A percentile compares a stretch with the other conserved stretches of the same genome.
phyloP scores from a whole-genome alignment of 2,888 invertebrate species.

The Drosophila paramelanica region DNA sequence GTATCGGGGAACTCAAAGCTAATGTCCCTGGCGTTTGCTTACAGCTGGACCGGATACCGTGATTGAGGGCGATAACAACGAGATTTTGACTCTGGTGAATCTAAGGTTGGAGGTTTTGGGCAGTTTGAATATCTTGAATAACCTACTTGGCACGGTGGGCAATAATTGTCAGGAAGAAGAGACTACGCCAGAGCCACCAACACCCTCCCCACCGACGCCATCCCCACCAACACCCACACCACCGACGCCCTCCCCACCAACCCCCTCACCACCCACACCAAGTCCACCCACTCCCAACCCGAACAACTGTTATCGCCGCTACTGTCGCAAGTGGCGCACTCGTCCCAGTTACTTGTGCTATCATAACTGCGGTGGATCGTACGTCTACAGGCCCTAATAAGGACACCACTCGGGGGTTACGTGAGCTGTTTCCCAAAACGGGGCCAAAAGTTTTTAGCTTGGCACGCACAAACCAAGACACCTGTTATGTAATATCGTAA shows the following conservation, averaged over 20 bases:
- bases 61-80: slow-evolving; percentile 54
- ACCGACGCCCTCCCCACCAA: slow-evolving; percentile 33
- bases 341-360: slow-evolving; percentile 67
- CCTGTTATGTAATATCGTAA: slow-evolving; percentile 31
- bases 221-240: slow-evolving; percentile 31
- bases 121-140: slow-evolving; percentile 36
- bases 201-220: slow-evolving; percentile 6
- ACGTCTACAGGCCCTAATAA: slow-evolving; percentile 49
- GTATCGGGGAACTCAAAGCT: too few relatives aligned
- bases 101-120: slow-evolving; percentile 36
- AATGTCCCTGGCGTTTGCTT: neutral
- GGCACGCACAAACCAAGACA: neutral
- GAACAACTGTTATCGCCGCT: slow-evolving; percentile 66
- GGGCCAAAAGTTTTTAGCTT: neutral
- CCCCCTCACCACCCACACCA: slow-evolving; percentile 32
- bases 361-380: slow-evolving; percentile 59
- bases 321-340: slow-evolving; percentile 70
- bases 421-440: slow-evolving; percentile 23
- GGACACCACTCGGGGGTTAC: slow-evolving; percentile 1
- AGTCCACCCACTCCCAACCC: slow-evolving; percentile 58
- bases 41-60: slow-evolving; percentile 40
- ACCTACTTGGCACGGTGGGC: slow-evolving; percentile 47
- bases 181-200: slow-evolving; percentile 27
- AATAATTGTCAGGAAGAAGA: slow-evolving; percentile 34
- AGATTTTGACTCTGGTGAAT: slow-evolving; percentile 42